Evolutionary conservation across 1,140 invertebrate genomes (phyloP).

Genomic region (Phthorimaea operculella): DNA sequence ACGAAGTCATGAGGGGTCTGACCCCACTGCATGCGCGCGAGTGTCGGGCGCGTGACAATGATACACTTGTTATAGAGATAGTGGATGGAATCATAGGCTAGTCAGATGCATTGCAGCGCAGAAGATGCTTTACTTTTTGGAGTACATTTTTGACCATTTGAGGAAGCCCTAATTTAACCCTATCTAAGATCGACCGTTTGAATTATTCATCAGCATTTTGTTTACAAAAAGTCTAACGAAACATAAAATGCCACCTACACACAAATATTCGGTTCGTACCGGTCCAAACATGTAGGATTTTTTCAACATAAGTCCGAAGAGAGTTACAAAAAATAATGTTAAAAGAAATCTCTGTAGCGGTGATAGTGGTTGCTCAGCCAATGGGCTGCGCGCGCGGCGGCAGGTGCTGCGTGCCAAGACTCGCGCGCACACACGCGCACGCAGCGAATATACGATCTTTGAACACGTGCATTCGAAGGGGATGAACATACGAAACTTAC

Average conservation of each 20-base stretch:
- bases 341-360: constrained; percentile 67
- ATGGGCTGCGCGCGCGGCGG: constrained; percentile 57
- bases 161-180: neutral
- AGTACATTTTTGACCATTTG: neutral
- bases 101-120: neutral
- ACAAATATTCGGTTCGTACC: constrained; percentile 51
- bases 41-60: constrained; percentile 20
- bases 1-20: constrained; percentile 40
- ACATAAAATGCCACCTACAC: constrained; percentile 60
- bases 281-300: constrained; percentile 63
- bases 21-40: constrained; percentile 23
- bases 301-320: constrained; percentile 56
- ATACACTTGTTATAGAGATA: neutral
- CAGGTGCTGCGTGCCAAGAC: constrained; percentile 52
- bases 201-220: constrained; percentile 50
- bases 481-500: constrained; percentile 41
- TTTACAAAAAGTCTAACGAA: constrained; percentile 52
- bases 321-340: constrained; percentile 54
- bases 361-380: constrained; percentile 52
- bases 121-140: neutral
- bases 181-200: constrained; percentile 26
- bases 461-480: constrained; percentile 66
- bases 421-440: constrained; percentile 47
- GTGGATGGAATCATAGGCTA: neutral
- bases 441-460: constrained; percentile 49